Conservation (phyloP, 2,113 vertebrate species). For the Sceloporus undulatus region DNA sequence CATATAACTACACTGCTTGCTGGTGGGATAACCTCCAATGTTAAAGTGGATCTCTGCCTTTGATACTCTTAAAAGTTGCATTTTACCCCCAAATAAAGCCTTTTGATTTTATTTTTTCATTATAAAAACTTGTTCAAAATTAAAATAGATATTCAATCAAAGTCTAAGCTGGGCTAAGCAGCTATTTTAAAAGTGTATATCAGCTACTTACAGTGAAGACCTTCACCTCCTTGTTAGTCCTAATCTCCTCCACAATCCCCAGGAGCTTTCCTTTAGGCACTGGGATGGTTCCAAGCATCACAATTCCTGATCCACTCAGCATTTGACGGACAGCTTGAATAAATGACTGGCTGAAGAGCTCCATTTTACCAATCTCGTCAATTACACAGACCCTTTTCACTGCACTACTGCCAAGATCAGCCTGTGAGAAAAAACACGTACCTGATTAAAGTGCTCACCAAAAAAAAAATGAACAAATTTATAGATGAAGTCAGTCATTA, state of each 20-base stretch:
- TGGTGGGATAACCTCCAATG: too few species aligned
- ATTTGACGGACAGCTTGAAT: slow-evolving; percentile 84
- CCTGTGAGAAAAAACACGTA: slow-evolving; percentile 71
- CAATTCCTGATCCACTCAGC: slow-evolving; percentile 74
- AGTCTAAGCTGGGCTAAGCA: too few species aligned
- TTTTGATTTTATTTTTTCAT: too few species aligned
- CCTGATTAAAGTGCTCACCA: slow-evolving; percentile 28
- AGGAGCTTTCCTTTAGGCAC: slow-evolving; percentile 88
- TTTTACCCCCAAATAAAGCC: too few species aligned
- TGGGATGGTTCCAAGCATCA: slow-evolving; percentile 92
- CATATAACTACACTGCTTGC: too few species aligned
- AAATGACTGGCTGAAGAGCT: slow-evolving; percentile 94
- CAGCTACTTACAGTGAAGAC: slow-evolving; percentile 89
- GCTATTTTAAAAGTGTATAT: neutral
- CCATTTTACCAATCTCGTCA: slow-evolving; percentile 98
- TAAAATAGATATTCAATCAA: too few species aligned
- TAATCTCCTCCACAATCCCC: slow-evolving; percentile 92
- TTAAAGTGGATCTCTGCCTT: too few species aligned
- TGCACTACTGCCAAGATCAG: slow-evolving; percentile 47
- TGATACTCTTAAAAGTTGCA: too few species aligned
- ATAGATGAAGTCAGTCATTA: neutral
- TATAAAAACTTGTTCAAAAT: too few species aligned
- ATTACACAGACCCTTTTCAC: slow-evolving; percentile 85
- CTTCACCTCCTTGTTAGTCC: slow-evolving; percentile 84
- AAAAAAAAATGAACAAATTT: slow-evolving; percentile 3